Base-by-base conservation (phyloP, 2,888 invertebrate genomes). In the Andrena minutula region DNA sequence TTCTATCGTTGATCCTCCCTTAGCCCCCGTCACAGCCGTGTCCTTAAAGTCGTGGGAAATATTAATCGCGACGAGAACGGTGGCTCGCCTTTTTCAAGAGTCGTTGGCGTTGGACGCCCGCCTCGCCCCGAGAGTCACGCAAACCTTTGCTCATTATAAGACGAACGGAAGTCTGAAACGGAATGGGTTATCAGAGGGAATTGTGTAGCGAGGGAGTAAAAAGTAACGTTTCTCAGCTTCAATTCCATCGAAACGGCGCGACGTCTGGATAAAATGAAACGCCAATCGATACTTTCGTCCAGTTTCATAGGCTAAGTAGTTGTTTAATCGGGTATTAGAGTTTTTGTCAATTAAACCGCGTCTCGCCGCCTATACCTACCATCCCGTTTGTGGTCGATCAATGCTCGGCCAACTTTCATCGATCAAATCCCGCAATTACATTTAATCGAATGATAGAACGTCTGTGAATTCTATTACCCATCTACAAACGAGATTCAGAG, bases 181-280 rank as follows among this genome's bases (percentile, higher is more conserved):
- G 86, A 83, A 86, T 86, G 51, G n/a, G 53, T 79, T 84, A 86
- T 79, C 79, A 82, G 35, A 82, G 66, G 63, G 79, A 86, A 84
- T 86, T 79, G 75, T 65, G 28, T 70, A 82, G 53, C 28, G 28
- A 53, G 72, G 10, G 20, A 35, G 23, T 71, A 41, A 20, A 41
- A 41, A 41, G 16, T 41, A 41, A 41, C 41, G 41, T 16, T 56
- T 56, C 26, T 26, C 10, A 56, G 23, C 23, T 10, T 51, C 23
- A 26, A 8, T 56, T 56, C 56, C 56, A 12, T 26, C 23, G 4
- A 56, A 56, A 56, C 53, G 53, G 7, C 23, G 53, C 23, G 61
- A 26, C 64, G 47, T 7, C 20, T 47, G 16, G n/a, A 20, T 26
- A 12, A 64, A 10, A 23, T 35, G 16, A 0, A 2, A 6, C 2